Evolutionary conservation across 2,797 vertebrate species (phyloP).

Genomic region (Momotus momota): DNA sequence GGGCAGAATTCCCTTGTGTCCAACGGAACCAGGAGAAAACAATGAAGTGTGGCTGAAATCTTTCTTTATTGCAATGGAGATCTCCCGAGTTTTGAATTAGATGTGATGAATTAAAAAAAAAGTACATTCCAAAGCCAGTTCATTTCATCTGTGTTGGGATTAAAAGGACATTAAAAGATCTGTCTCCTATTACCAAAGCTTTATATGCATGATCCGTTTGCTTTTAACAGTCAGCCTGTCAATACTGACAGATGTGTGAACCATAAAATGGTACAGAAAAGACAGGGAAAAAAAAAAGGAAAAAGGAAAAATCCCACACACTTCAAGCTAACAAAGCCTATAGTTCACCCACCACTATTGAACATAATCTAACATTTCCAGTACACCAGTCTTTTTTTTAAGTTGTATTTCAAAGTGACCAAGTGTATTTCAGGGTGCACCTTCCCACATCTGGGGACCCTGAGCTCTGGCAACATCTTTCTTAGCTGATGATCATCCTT

Average conservation of each 20-base stretch:
- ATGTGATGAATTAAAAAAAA: not conserved
- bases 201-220: accelerated
- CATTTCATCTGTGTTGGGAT: not conserved
- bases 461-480: not conserved
- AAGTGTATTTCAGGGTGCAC: accelerated
- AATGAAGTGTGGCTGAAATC: not conserved
- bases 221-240: not conserved
- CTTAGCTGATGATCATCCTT: not conserved
- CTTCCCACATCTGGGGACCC: accelerated
- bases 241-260: not conserved
- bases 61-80: not conserved
- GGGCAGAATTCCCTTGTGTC: not conserved
- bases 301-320: not conserved
- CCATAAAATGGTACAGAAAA: not conserved
- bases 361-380: not conserved
- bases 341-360: not conserved
- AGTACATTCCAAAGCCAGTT: not conserved
- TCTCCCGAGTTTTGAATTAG: not conserved
- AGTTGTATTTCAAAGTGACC: not conserved
- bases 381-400: not conserved
- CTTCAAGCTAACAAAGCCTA: not conserved
- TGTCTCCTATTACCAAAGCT: not conserved
- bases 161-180: not conserved
- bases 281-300: not conserved
- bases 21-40: not conserved